Evolutionary conservation across 1,140 invertebrate species (phyloP), one percentile per base, ranked within the genome.

Genomic region (Trachymyrmex cornetzi): DNA sequence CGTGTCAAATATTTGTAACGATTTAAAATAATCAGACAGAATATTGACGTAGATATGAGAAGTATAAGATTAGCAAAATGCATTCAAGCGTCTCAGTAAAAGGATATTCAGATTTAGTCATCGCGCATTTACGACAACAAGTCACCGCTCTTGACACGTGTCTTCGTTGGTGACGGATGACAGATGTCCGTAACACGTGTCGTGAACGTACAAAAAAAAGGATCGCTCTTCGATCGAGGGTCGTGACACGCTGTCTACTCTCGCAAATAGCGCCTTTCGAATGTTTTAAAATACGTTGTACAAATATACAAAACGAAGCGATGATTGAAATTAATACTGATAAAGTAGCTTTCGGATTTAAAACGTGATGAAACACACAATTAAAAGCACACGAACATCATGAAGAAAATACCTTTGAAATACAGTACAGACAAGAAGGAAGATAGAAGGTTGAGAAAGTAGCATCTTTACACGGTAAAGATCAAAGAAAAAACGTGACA

Each of bases 141-240:
- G 88, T 71, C 34, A 55, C 63, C 64, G 63, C 85, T 71, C 72
- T 44, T 89, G 89, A 91, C 90, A 87, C 89, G 90, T 77, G 90
- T 90, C 87, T 69, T 77, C 34, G 69, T 57, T 81, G 55, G 19
- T 90, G 90, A 91, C 90, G 55, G 72, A 87, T 88, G 90, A 91
- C 90, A 90, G 89, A 91, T 91, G 90, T 91, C 89, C 86, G 80
- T 77, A 90, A 77, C 74, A 82, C 87, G 75, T 79, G 90, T 91
- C n/a, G 34, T 50, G 61, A 30, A 64, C 34, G 22, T 81, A 69
- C 48, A 22, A 48, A 55, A 71, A 44, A 88, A 80, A 88, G 80
- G 55, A 84, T 84, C 63, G 85, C 79, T 86, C 89, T 85, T 89
- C 85, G 86, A 87, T 87, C 86, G 85, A 44, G 66, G 64, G 63